Percentiles rank a stretch among this genome's conserved stretches.
Conservation (phyloP, 2,797 vertebrate species). For the Etheostoma perlongum region DNA sequence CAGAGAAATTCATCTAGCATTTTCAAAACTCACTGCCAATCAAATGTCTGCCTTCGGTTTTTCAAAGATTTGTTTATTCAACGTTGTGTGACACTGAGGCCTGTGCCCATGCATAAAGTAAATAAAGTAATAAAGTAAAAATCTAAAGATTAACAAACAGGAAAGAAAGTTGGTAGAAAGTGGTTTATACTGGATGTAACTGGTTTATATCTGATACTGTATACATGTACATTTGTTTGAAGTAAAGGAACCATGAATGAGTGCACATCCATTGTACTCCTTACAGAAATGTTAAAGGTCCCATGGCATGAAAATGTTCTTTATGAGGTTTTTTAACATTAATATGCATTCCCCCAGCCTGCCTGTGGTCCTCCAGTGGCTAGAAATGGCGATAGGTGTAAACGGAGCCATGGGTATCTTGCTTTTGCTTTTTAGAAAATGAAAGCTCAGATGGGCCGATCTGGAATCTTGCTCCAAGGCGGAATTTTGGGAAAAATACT, state of each 20-base stretch:
- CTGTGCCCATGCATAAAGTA: not conserved
- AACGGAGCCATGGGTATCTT: too few relatives aligned
- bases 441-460: too few relatives aligned
- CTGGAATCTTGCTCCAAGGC: too few relatives aligned
- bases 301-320: too few relatives aligned
- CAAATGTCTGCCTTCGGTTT: not conserved
- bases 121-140: too few relatives aligned
- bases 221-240: not conserved
- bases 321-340: too few relatives aligned
- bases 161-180: not conserved
- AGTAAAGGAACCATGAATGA: not conserved
- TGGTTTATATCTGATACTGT: not conserved
- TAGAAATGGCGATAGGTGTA: too few relatives aligned
- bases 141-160: not conserved
- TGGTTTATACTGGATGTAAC: not conserved
- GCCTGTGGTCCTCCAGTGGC: too few relatives aligned
- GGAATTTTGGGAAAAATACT: too few relatives aligned
- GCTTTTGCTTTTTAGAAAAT: too few relatives aligned
- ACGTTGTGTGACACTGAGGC: not conserved
- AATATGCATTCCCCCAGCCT: too few relatives aligned
- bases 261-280: not conserved
- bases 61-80: not conserved
- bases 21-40: not conserved
- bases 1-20: not conserved
- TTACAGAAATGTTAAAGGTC: not conserved